phyloP scores from a whole-genome alignment of 2,888 invertebrate species.

The Cataglyphis albicans region DNA sequence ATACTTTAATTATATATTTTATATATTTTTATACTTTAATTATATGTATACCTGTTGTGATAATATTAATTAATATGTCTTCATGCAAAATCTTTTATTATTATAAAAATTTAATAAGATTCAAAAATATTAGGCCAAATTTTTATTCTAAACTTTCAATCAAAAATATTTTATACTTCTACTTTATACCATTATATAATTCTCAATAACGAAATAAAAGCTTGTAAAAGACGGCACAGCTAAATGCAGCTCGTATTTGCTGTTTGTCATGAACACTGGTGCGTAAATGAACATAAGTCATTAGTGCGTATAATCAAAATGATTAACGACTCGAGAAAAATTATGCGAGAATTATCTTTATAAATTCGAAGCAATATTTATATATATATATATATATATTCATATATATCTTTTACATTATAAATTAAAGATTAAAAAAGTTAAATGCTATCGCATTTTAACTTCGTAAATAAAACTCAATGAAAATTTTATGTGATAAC shows the following conservation, averaged over 20 bases:
- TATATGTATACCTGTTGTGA: neutral
- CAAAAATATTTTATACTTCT: neutral
- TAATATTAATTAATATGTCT: neutral
- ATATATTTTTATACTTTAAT: neutral
- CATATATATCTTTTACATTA: neutral
- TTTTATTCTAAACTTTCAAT: slow-evolving; percentile 3
- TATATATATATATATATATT: no score
- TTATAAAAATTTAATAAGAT: neutral
- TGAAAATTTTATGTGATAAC: neutral
- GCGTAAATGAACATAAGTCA: slow-evolving; percentile 33
- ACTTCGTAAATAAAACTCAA: neutral
- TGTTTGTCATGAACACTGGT: slow-evolving; percentile 38
- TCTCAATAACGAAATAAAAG: slow-evolving; percentile 44
- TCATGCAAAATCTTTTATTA: neutral
- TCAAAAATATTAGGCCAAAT: neutral
- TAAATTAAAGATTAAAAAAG: neutral
- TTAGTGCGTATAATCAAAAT: slow-evolving; percentile 49
- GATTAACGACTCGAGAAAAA: slow-evolving; percentile 48
- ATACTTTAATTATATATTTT: neutral
- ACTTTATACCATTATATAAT: slow-evolving; percentile 42
- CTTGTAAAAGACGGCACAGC: slow-evolving; percentile 34
- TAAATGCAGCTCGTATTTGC: slow-evolving; percentile 5
- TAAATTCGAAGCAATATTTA: slow-evolving; percentile 12
- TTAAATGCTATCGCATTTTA: neutral
- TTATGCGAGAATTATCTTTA: neutral